phyloP scores from a whole-genome alignment of 2,113 vertebrate species.

The Hipposideros armiger region DNA sequence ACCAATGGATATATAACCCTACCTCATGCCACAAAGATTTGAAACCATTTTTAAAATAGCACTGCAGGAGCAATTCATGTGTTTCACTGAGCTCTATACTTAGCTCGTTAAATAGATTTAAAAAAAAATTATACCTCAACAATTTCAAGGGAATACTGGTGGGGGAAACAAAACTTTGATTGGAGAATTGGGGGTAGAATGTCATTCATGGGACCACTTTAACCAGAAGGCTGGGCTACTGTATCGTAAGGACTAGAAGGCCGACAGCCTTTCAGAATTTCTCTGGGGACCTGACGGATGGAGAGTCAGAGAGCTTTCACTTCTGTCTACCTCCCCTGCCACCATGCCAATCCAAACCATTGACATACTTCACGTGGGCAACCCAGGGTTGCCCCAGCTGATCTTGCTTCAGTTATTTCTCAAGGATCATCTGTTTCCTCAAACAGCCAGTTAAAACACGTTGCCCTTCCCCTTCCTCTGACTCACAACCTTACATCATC shows the following conservation, averaged over 20 bases:
- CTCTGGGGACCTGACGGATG: background rate
- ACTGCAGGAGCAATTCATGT: background rate
- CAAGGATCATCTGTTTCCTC: background rate
- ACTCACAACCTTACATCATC: background rate
- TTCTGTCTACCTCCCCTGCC: background rate
- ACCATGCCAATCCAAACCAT: background rate
- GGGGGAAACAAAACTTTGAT: background rate
- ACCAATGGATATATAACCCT: background rate
- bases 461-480: background rate
- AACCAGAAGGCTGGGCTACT: background rate
- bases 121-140: background rate
- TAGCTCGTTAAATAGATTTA: background rate
- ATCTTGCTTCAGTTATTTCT: background rate
- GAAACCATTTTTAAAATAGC: conserved; percentile 1
- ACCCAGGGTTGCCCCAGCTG: background rate
- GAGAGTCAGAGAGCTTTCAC: background rate
- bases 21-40: background rate
- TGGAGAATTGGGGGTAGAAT: background rate
- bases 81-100: background rate
- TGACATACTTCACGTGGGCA: background rate
- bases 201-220: background rate
- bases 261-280: background rate
- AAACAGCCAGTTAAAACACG: background rate
- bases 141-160: background rate
- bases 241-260: background rate